Conservation (phyloP, 2,797 vertebrate genomes). For the Halcyon smyrnensis region DNA sequence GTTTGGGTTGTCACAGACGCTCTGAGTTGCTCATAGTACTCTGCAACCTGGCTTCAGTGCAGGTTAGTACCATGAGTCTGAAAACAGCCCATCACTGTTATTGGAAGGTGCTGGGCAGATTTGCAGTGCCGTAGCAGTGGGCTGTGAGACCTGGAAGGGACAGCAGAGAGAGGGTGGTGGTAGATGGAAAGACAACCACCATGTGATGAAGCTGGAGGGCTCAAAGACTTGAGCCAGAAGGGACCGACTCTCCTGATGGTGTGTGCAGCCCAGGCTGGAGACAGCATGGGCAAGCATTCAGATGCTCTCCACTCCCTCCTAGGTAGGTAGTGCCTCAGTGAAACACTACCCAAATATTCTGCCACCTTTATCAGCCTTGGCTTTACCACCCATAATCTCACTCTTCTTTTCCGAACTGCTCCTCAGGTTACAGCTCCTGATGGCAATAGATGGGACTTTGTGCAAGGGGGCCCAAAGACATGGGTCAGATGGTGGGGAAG, state of each 20-base stretch:
- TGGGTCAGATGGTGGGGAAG: fast-evolving
- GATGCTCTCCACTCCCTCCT: background rate
- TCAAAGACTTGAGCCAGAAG: background rate
- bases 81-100: background rate
- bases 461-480: background rate
- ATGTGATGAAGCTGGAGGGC: background rate
- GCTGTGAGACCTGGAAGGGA: background rate
- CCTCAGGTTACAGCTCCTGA: slow-evolving; percentile 67
- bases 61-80: background rate
- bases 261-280: background rate
- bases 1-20: background rate
- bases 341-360: slow-evolving; percentile 6
- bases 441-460: background rate
- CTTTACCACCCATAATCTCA: slow-evolving; percentile 35
- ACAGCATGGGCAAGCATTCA: fast-evolving
- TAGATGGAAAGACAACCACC: background rate
- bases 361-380: slow-evolving; percentile 30
- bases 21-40: background rate
- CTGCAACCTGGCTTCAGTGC: background rate
- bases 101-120: background rate
- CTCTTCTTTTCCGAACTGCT: slow-evolving; percentile 51
- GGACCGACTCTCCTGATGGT: fast-evolving
- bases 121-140: background rate
- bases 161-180: background rate
- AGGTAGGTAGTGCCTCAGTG: background rate